These are phyloP conservation scores for Aspidiotus rigidus DNA, from an alignment of 2,888 invertebrate species.

Conservation along the genomic window DNA sequence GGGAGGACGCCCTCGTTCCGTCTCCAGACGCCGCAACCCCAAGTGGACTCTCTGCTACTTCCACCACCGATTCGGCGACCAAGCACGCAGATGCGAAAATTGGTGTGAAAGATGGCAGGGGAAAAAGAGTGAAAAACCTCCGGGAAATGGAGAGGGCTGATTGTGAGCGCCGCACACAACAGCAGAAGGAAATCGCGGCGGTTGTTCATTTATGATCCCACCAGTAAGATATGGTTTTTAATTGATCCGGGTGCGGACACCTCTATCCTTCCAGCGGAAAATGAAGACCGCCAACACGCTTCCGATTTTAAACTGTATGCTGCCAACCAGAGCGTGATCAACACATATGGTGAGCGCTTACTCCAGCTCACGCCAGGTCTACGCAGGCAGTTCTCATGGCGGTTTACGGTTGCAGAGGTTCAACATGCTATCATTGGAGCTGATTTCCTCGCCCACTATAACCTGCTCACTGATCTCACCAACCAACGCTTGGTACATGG, in stretches of 20 bases:
- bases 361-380: neutral
- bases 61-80: too few species aligned
- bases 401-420: conserved; percentile 7
- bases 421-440: conserved; percentile 9
- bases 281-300: neutral
- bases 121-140: too few species aligned
- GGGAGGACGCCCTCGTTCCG: too few species aligned
- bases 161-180: too few species aligned
- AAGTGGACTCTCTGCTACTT: too few species aligned
- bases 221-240: conserved; percentile 10
- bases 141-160: too few species aligned
- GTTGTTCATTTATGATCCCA: neutral
- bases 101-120: too few species aligned
- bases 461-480: neutral
- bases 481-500: neutral
- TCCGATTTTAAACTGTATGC: conserved; percentile 17
- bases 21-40: too few species aligned
- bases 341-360: conserved; percentile 18
- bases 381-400: neutral
- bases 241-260: conserved; percentile 35
- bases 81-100: too few species aligned
- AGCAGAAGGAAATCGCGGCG: neutral
- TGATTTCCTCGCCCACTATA: conserved; percentile 5
- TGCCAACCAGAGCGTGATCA: conserved; percentile 9
- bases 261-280: conserved; percentile 36